Evolutionary conservation across 2,113 vertebrate genomes (phyloP), one percentile per base, ranked within the genome.

Genomic region (Gambusia holbrooki): DNA sequence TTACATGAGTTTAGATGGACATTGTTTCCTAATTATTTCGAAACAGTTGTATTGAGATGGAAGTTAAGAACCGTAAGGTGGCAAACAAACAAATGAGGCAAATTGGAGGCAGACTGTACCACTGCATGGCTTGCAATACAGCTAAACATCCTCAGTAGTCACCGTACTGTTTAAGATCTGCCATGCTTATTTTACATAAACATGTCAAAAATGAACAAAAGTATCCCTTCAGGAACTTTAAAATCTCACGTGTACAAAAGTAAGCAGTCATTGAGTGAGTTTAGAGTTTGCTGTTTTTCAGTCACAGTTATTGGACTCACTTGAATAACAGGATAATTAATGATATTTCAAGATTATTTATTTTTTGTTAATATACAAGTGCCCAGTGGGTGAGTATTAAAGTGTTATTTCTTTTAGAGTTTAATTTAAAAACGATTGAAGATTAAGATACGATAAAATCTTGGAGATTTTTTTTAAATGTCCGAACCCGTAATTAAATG

Each of bases 1-100:
- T 88, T 92, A 91, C 80, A 92, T 60, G 66, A 70, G 74, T 81
- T 67, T 66, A 69, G 66, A 71, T 32, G 71, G 65, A 68, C 48
- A 81, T 30, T 64, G 68, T 51, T 72, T 15, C 29, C 74, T n/a
- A 67, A 81, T 35, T 80, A 32, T 65, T 69, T 51, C 9, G 37
- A 66, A 84, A 74, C 48, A 3, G 33, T 60, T 68, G 28, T 40
- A 66, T 71, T 80, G 58, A 54, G 51, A 54, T 42, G 60, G 28
- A 69, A 12, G 17, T 35, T 67, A 28, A 71, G 67, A 71, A 66
- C 45, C 67, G 33, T 60, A 61, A 77, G 65, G 70, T 64, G 28
- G 70, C 14, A 69, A 65, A 66, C 40, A 33, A 51, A 6, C 25
- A 1, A 54, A 25, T 3, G 10, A 67, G 64, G 64, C 40, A 37